Conservation (phyloP, 2,113 vertebrate species). For the Otolemur garnettii region DNA sequence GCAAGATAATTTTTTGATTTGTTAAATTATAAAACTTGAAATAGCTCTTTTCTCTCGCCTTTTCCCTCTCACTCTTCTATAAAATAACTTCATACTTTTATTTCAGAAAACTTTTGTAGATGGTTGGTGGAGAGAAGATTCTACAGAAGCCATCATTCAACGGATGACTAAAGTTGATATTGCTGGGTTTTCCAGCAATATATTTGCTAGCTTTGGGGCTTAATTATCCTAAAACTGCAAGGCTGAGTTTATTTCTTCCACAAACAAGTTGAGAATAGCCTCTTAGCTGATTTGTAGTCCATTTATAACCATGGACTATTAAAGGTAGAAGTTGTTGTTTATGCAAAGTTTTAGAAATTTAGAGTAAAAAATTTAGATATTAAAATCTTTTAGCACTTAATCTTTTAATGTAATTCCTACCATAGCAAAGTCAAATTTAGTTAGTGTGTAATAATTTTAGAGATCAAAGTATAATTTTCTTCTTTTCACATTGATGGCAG, state of each 20-base stretch:
- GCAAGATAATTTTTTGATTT: background rate
- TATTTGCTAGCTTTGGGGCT: conserved; percentile 25
- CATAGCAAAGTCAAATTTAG: conserved; percentile 33
- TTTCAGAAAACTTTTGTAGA: background rate
- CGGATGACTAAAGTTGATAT: background rate
- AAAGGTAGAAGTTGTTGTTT: conserved; percentile 43
- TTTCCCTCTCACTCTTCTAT: background rate
- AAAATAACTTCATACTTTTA: conserved; percentile 39
- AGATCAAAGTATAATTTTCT: conserved; percentile 60
- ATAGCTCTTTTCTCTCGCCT: background rate
- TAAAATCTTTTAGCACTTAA: background rate
- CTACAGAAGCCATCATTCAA: background rate
- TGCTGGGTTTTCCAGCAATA: background rate
- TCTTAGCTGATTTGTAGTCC: background rate
- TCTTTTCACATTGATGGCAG: conserved; percentile 51
- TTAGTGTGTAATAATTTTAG: conserved; percentile 40
- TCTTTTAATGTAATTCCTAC: no score
- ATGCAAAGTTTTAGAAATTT: conserved; percentile 61
- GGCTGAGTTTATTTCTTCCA: conserved; percentile 32
- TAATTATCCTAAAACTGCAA: conserved; percentile 38
- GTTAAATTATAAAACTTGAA: conserved; percentile 46
- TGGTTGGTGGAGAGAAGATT: background rate
- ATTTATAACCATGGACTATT: no score
- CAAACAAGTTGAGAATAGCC: background rate
- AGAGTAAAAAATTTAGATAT: conserved; percentile 35